Conservation (phyloP, 2,888 invertebrate genomes). For the Ferdinandea cuprea region DNA sequence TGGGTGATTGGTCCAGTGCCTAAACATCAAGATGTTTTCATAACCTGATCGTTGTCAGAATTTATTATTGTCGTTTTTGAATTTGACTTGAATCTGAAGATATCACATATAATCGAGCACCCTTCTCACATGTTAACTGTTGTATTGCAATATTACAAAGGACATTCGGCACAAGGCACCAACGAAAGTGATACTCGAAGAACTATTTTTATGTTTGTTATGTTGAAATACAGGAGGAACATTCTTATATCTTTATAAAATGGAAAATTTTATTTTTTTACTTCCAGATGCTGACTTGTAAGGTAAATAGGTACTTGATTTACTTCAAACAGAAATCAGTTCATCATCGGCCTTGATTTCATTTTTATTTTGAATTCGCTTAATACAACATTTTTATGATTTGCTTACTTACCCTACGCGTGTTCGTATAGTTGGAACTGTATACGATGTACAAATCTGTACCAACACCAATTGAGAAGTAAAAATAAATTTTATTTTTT, state of each 20-base stretch:
- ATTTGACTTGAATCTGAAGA: no score
- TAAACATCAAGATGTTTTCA: no score
- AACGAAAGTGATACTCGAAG: constrained; percentile 13
- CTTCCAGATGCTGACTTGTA: constrained; percentile 71
- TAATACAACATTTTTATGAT: constrained; percentile 26
- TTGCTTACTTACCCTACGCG: not conserved
- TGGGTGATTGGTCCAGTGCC: no score
- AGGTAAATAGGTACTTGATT: constrained; percentile 69
- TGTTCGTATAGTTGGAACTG: constrained; percentile 8
- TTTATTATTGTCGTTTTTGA: no score
- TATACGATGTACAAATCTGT: not conserved
- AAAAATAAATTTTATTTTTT: constrained; percentile 22
- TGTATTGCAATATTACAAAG: no score
- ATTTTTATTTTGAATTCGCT: constrained; percentile 12
- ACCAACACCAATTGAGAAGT: not conserved
- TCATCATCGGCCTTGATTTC: constrained; percentile 10
- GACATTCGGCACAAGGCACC: no score
- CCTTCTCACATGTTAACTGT: no score
- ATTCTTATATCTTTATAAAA: constrained; percentile 27
- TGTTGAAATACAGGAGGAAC: constrained; percentile 33
- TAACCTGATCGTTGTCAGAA: no score
- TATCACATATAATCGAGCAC: no score
- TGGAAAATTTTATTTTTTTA: constrained; percentile 51
- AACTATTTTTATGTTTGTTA: constrained; percentile 39
- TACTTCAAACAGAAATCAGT: constrained; percentile 16